These are phyloP conservation scores for Sterrhoptilus dennistouni DNA, from an alignment of 2,113 vertebrate genomes.

Conservation along the genomic window DNA sequence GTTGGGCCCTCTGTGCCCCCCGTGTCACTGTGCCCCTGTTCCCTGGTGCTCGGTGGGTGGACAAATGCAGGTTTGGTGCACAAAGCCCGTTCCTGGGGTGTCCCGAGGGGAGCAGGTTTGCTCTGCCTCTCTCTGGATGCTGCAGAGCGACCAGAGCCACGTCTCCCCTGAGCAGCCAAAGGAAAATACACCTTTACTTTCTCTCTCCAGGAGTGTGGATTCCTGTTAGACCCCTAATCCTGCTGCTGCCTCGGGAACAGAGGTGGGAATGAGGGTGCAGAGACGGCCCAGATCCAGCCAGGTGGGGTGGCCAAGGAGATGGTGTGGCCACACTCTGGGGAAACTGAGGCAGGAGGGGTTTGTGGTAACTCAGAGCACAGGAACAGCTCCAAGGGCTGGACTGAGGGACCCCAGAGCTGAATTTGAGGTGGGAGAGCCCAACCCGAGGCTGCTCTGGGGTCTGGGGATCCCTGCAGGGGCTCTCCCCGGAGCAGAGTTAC, in stretches of 20 bases:
- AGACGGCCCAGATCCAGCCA: not conserved
- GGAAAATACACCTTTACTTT: not conserved
- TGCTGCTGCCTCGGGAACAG: not conserved
- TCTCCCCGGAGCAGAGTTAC: not conserved
- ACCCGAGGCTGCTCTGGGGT: not conserved
- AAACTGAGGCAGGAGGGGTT: not conserved
- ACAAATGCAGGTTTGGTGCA: not conserved
- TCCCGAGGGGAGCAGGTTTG: accelerated
- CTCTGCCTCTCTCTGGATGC: not conserved
- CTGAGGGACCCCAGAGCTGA: not conserved
- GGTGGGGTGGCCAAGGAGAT: not conserved
- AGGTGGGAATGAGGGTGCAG: not conserved
- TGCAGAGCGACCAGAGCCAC: accelerated
- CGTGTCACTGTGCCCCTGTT: not conserved
- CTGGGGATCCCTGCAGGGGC: too few species aligned
- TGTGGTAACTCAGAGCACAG: not conserved
- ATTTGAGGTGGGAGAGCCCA: not conserved
- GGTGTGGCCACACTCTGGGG: accelerated
- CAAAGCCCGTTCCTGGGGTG: not conserved
- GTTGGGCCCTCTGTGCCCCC: not conserved
- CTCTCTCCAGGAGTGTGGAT: not conserved
- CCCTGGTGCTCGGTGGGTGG: not conserved
- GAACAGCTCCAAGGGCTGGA: accelerated
- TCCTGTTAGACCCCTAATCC: not conserved
- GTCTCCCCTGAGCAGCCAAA: accelerated